These are phyloP conservation scores for Orthonychiurus folsomi DNA, from an alignment of 2,888 invertebrate genomes.

Conservation along the genomic window DNA sequence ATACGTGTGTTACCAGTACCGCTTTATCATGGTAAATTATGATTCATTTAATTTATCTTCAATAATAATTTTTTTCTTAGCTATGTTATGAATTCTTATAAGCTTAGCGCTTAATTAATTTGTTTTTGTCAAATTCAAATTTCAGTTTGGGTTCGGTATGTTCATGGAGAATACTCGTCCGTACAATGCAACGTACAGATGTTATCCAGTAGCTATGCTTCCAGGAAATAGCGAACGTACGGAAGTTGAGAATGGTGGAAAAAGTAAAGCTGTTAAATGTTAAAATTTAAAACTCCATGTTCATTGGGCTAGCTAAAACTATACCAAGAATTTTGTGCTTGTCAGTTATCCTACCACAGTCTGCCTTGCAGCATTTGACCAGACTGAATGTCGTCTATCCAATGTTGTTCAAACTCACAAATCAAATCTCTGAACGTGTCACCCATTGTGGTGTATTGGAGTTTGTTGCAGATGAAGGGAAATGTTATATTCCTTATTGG, in stretches of 20 bases:
- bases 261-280: slow-evolving; percentile 56
- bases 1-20: too few relatives aligned
- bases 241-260: slow-evolving; percentile 91
- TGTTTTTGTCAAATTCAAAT: neutral
- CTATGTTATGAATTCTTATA: too few relatives aligned
- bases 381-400: slow-evolving; percentile 93
- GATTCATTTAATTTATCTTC: too few relatives aligned
- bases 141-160: slow-evolving; percentile 56
- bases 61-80: too few relatives aligned
- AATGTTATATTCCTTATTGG: slow-evolving; percentile 97
- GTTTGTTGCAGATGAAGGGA: slow-evolving; percentile 97
- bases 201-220: slow-evolving; percentile 89
- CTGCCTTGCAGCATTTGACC: slow-evolving; percentile 84
- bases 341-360: slow-evolving; percentile 94
- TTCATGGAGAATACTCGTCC: slow-evolving; percentile 74
- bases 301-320: too few relatives aligned
- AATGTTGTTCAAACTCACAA: slow-evolving; percentile 93
- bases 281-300: too few relatives aligned
- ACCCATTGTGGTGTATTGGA: slow-evolving; percentile 87
- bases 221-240: slow-evolving; percentile 60
- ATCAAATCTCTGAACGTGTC: slow-evolving; percentile 68
- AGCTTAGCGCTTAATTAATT: neutral
- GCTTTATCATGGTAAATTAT: too few relatives aligned
- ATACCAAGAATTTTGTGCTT: slow-evolving; percentile 14
- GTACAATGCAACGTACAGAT: slow-evolving; percentile 75